A percentile compares a stretch with the other conserved stretches of the same genome.
phyloP scores from a whole-genome alignment of 2,113 vertebrate genomes.

The Carettochelys insculpta region DNA sequence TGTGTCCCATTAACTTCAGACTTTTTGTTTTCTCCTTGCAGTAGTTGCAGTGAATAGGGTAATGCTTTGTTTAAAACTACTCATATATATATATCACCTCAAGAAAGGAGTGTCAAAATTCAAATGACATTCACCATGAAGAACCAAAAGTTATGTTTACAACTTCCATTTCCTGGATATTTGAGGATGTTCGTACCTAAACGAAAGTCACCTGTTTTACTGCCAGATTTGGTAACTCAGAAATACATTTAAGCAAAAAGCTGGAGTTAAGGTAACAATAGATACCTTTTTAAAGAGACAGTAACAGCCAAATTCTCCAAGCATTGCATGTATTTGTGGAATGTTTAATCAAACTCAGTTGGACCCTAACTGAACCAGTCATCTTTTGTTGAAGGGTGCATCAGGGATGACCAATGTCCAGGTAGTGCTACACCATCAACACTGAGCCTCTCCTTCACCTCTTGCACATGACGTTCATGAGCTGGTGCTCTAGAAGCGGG shows the following conservation, averaged over 20 bases:
- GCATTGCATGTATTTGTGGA: neutral
- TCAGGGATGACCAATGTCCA: too few relatives aligned
- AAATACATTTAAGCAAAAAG: neutral
- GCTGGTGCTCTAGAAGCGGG: neutral
- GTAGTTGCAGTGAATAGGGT: neutral
- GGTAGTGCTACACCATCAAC: neutral
- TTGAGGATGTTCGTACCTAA: slow-evolving; percentile 7
- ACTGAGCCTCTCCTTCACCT: neutral
- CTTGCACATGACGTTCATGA: neutral
- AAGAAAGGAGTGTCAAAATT: neutral
- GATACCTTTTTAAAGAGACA: neutral
- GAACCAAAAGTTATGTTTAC: too few relatives aligned
- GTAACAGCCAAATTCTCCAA: neutral
- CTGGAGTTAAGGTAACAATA: neutral
- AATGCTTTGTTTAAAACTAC: slow-evolving; percentile 4
- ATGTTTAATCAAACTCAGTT: neutral
- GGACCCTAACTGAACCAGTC: neutral
- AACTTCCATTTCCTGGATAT: too few relatives aligned
- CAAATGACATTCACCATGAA: slow-evolving; percentile 6
- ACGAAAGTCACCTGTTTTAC: neutral
- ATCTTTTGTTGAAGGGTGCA: neutral
- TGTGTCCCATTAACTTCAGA: slow-evolving; percentile 25
- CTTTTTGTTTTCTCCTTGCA: slow-evolving; percentile 17
- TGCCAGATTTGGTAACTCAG: neutral
- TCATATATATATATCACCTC: neutral